Evolutionary conservation across 2,888 invertebrate species (phyloP), one percentile per base, ranked within the genome.

Genomic region (Endomychus coccineus): DNA sequence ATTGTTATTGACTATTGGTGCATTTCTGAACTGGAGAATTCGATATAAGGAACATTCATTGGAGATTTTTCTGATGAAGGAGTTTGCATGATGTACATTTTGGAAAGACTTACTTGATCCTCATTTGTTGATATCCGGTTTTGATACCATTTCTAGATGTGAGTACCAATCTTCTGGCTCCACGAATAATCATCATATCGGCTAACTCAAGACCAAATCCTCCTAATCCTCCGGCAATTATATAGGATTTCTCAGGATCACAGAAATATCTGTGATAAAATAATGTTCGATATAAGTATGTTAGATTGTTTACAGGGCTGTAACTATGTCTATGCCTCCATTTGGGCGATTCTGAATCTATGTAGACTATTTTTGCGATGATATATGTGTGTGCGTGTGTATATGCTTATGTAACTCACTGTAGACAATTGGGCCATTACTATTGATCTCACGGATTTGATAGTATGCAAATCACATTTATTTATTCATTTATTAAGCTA

Each of bases 151-250:
- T 37, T 31, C 97, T 77, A 7, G 94, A 92, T 12, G 87, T 90
- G 10, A 97, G 73, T 31, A 95, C 78, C 17, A 97, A 67, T 50
- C 81, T 76, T 35, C 73, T 80, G 11, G 92, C 95, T 10, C 97
- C 97, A 41, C 95, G 79, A 29, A 70, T 68, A 34, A 90, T 77
- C 62, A 98, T 68, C 94, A 94, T 95, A 49, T 85, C 77, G 24
- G 85, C 81, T 46, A 98, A 70, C 69, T 98, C 97, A 44, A 97
- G 70, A 13, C 97, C 97, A 67, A 98, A 96, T 0, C 94, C 94
- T 24, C 95, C 95, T 1, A 95, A 71, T 27, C 94, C 92, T n/a
- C 86, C 85, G 1, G 80, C 70, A 3, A 85, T 73, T 0, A 85
- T 54, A 65, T 85, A 75, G 6, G 71, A 42, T 54, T 69, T 51